Evolutionary conservation across 2,113 vertebrate species (phyloP).

Genomic region (Hymenochirus boettgeri): DNA sequence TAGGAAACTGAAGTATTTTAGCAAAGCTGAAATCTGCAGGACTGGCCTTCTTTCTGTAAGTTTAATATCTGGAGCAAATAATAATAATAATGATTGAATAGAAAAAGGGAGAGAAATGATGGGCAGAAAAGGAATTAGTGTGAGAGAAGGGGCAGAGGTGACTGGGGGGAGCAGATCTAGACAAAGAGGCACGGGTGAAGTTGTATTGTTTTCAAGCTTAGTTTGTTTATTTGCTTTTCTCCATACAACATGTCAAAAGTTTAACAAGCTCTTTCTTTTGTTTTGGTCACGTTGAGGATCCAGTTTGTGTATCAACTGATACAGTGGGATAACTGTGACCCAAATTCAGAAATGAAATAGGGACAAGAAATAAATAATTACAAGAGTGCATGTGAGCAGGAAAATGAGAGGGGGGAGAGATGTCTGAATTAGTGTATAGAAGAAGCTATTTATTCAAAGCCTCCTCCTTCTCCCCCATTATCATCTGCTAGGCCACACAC

Average conservation of each 20-base stretch:
- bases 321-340: conserved; percentile 41
- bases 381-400: conserved; percentile 15
- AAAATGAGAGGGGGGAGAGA: background rate
- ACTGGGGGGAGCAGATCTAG: background rate
- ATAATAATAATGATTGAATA: background rate
- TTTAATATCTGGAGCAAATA: too few species aligned
- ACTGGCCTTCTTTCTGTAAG: too few species aligned
- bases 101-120: background rate
- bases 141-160: background rate
- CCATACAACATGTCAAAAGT: conserved; percentile 39
- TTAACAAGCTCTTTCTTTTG: conserved; percentile 45
- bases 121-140: background rate
- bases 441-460: conserved; percentile 56
- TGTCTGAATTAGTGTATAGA: conserved; percentile 67
- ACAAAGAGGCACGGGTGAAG: conserved; percentile 2
- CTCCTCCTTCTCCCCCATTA: conserved; percentile 17
- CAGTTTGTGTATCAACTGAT: conserved; percentile 19
- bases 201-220: conserved; percentile 22
- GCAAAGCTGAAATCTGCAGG: too few species aligned
- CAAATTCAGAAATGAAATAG: conserved; percentile 37
- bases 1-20: too few species aligned
- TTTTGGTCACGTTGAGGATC: conserved; percentile 35
- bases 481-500: conserved; percentile 67
- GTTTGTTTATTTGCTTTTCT: conserved; percentile 30
- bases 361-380: conserved; percentile 38